Evolutionary conservation across 2,113 vertebrate genomes (phyloP).

Genomic region (Rhodinocichla rosea): DNA sequence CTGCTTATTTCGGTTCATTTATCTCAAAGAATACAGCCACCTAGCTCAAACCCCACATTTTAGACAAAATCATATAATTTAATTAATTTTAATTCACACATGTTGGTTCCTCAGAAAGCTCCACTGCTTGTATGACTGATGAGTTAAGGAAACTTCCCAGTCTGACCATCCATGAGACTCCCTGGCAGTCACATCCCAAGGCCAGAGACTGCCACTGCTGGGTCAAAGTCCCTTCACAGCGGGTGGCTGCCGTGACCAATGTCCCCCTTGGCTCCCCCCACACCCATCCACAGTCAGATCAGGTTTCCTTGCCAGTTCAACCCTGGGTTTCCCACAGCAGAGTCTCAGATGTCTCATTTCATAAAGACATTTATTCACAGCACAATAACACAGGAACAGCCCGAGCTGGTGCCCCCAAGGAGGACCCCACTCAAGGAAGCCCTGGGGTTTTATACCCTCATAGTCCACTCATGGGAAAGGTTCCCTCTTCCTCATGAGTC

Average conservation of each 20-base stretch:
- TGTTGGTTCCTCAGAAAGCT: neutral
- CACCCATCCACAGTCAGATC: neutral
- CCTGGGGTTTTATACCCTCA: neutral
- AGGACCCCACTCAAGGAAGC: accelerated
- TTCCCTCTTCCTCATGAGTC: accelerated
- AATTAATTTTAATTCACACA: neutral
- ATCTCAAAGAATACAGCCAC: neutral
- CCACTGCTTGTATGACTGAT: neutral
- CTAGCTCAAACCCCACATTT: neutral
- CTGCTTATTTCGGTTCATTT: neutral
- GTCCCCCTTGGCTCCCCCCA: neutral
- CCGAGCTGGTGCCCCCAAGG: accelerated
- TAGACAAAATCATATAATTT: neutral
- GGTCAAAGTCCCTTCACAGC: accelerated
- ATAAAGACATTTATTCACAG: neutral
- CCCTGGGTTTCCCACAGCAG: neutral
- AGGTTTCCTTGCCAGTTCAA: accelerated
- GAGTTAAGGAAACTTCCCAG: neutral
- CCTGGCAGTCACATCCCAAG: neutral
- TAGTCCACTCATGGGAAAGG: neutral
- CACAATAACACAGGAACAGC: neutral
- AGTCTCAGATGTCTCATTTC: neutral
- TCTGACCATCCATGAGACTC: neutral
- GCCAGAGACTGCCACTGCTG: neutral
- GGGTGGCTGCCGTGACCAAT: accelerated